Percentiles rank a stretch among this genome's conserved stretches.
Evolutionary conservation across 2,888 invertebrate species (phyloP).

Genomic region (Thecophora atra): DNA sequence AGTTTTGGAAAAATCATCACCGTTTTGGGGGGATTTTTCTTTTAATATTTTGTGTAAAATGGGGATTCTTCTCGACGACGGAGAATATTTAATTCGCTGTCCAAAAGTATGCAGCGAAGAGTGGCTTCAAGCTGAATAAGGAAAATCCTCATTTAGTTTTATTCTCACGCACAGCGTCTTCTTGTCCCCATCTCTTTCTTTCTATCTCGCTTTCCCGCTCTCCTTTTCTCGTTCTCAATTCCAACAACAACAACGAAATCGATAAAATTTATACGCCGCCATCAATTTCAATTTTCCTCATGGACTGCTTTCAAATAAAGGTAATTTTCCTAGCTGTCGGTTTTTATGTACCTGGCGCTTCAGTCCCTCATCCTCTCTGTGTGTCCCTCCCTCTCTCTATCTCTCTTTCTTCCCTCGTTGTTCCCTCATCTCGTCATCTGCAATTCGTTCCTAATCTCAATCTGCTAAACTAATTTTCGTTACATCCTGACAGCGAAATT

Average conservation of each 20-base stretch:
- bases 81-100: too few relatives aligned
- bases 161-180: constrained; percentile 44
- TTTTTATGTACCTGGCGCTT: constrained; percentile 1
- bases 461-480: constrained; percentile 63
- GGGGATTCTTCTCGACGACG: too few relatives aligned
- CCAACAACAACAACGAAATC: constrained; percentile 20
- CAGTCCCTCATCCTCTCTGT: constrained; percentile 1
- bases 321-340: constrained; percentile 25
- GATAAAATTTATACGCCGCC: constrained; percentile 43
- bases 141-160: neutral
- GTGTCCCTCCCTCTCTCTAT: constrained; percentile 36
- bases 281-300: constrained; percentile 64
- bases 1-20: too few relatives aligned
- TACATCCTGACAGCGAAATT: constrained; percentile 64
- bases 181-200: constrained; percentile 46
- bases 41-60: too few relatives aligned
- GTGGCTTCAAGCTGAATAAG: too few relatives aligned
- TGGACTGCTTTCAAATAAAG: constrained; percentile 46
- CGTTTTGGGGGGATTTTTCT: too few relatives aligned
- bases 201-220: constrained; percentile 1
- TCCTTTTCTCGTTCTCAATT: constrained; percentile 32
- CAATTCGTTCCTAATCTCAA: constrained; percentile 51
- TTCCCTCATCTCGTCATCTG: constrained; percentile 41
- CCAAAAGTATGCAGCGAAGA: too few relatives aligned
- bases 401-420: neutral